A percentile compares a stretch with the other conserved stretches of the same genome.
Evolutionary conservation across 2,888 invertebrate genomes (phyloP).

Genomic region (Tortricodes alternella): DNA sequence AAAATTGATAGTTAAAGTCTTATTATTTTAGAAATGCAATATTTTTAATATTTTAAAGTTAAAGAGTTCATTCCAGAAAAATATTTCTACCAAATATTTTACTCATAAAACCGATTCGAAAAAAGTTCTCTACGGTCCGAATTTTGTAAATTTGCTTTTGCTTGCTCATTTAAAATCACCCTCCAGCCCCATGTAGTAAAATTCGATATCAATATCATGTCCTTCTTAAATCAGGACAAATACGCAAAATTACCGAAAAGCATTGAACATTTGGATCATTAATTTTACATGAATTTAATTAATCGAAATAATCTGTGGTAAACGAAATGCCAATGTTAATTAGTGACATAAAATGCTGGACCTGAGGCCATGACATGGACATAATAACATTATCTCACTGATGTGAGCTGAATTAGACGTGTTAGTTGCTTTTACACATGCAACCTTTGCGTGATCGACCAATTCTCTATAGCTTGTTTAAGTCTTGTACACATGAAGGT

Average conservation of each 20-base stretch:
- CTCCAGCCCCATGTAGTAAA: too few species aligned
- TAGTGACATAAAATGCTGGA: constrained; percentile 44
- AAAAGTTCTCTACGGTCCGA: too few species aligned
- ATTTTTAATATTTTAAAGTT: too few species aligned
- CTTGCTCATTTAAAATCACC: background rate
- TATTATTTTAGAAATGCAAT: too few species aligned
- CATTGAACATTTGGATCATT: background rate
- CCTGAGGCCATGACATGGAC: constrained; percentile 47
- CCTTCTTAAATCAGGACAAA: background rate
- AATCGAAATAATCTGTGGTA: constrained; percentile 39
- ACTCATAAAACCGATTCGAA: too few species aligned
- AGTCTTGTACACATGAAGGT: too few species aligned
- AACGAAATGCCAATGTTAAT: constrained; percentile 46
- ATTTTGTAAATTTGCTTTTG: background rate
- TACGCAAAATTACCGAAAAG: background rate
- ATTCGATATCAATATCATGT: background rate
- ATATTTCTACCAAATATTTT: too few species aligned
- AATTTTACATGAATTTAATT: background rate
- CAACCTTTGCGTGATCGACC: constrained; percentile 40
- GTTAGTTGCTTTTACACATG: constrained; percentile 50
- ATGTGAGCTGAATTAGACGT: constrained; percentile 53
- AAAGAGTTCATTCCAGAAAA: too few species aligned
- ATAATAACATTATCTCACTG: constrained; percentile 67
- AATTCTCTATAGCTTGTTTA: too few species aligned
- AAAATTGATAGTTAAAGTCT: too few species aligned